phyloP scores from a whole-genome alignment of 2,113 vertebrate genomes.

The Erpornis zantholeuca region DNA sequence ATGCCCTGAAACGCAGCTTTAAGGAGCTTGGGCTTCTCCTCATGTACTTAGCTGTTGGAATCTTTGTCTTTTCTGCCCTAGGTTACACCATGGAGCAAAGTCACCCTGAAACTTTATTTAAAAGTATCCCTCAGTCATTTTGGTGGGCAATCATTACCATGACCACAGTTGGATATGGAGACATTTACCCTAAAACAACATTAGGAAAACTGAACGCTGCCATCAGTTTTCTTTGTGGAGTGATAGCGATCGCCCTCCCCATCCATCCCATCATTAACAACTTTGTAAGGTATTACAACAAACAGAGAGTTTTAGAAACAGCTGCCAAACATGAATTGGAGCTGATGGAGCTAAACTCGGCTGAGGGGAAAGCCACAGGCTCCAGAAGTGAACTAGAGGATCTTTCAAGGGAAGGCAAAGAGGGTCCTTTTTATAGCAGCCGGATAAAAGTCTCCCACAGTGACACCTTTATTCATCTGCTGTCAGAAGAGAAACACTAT shows the following conservation, averaged over 20 bases:
- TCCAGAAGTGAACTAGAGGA: conserved; percentile 51
- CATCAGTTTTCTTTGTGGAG: conserved; percentile 94
- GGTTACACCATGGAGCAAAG: conserved; percentile 96
- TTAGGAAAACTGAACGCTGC: conserved; percentile 96
- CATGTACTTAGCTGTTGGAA: conserved; percentile 96
- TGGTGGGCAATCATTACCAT: conserved; percentile 99
- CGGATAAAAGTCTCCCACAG: conserved; percentile 79
- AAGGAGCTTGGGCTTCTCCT: conserved; percentile 94
- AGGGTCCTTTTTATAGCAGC: conserved; percentile 65
- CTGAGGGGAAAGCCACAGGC: conserved; percentile 44
- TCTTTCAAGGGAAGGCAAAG: conserved; percentile 46
- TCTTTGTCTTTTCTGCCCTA: conserved; percentile 95
- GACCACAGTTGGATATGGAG: conserved; percentile 96
- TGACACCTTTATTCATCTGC: conserved; percentile 83
- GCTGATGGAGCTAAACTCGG: conserved; percentile 90
- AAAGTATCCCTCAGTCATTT: conserved; percentile 97
- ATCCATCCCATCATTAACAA: conserved; percentile 99
- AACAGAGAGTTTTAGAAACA: conserved; percentile 93
- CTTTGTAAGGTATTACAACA: conserved; percentile 95
- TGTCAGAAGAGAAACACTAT: conserved; percentile 78
- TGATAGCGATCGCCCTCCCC: conserved; percentile 93
- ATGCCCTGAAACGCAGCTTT: conserved; percentile 92
- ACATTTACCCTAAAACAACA: conserved; percentile 96
- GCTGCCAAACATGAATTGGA: conserved; percentile 93
- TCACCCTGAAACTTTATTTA: conserved; percentile 95